These are phyloP conservation scores for Drymonia ruficornis DNA, from an alignment of 2,888 invertebrate species.

Conservation along the genomic window DNA sequence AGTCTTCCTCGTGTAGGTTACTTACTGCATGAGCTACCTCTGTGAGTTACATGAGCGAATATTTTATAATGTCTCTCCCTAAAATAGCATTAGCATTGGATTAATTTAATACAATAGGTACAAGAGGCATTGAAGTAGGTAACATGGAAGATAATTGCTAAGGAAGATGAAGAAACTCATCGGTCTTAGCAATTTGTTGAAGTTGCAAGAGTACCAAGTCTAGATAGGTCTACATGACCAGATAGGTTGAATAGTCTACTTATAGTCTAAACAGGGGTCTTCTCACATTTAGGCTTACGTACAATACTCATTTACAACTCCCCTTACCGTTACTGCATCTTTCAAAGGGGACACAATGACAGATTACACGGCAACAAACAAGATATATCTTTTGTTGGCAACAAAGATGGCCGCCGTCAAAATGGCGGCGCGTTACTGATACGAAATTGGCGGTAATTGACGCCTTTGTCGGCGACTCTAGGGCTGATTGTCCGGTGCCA, in stretches of 20 bases:
- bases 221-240: too few species aligned
- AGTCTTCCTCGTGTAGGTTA: background rate
- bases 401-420: slow-evolving; percentile 40
- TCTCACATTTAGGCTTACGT: too few species aligned
- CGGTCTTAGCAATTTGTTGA: too few species aligned
- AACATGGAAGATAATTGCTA: too few species aligned
- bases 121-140: too few species aligned
- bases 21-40: too few species aligned
- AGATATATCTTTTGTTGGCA: slow-evolving; percentile 39
- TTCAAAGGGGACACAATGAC: slow-evolving; percentile 21
- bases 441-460: slow-evolving; percentile 50
- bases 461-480: slow-evolving; percentile 34
- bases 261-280: too few species aligned
- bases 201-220: too few species aligned
- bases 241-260: too few species aligned
- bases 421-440: slow-evolving; percentile 41
- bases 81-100: background rate
- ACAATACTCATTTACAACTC: background rate
- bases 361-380: slow-evolving; percentile 35
- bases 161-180: too few species aligned
- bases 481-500: slow-evolving; percentile 24
- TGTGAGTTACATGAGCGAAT: background rate
- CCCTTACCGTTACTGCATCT: background rate
- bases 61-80: background rate
- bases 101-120: too few species aligned